Base-by-base conservation (phyloP, 2,113 vertebrate genomes). In the Atractosteus spatula region DNA sequence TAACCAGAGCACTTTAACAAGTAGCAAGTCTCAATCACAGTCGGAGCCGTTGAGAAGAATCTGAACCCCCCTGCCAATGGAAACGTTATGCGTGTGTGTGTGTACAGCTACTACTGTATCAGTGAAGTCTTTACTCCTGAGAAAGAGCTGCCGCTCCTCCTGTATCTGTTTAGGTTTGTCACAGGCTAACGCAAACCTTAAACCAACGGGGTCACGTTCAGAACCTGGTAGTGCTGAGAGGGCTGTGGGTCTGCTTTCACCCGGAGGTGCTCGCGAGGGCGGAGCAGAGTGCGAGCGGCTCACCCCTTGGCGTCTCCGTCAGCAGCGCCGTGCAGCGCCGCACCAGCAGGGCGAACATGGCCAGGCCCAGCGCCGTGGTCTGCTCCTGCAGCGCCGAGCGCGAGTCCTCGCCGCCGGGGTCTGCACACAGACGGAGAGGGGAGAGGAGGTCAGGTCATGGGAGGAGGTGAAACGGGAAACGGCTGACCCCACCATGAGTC, bases 331-430 rank as follows among this genome's bases (percentile, higher is more conserved):
- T 94, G 85, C 97, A 99, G 76, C 95, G 95, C 77, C 86, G 91
- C 66, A 99, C 96, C 78, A 99, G 82, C 2, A 97, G 86, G 0
- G 94, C 92, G 77, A 99, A 99, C 95, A 99, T 97, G 78, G 93
- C 88, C 62, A 99, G 91, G 12, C 97, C 97, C 73, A 99, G 82
- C 43, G 91, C 90, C 0, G 94, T 94, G 79, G 94, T 93, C 83
- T 99, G 97, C 45, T 99, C 97, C 79, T 97, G 96, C 77, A 96
- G 88, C 72, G 94, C 87, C 0, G 96, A 96, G 62, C 97, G 94
- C 29, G 90, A 29, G 29, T 29, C 87, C 11, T 96, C 96, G 45
- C 81, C 86, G 2, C 84, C 87, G 13, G 86, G 83, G 62, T 81
- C 88, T 89, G 73, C 64, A 0, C 78, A 83, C 74, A 91, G 73